phyloP scores from a whole-genome alignment of 2,888 invertebrate genomes.

The Cheilosia vernalis region DNA sequence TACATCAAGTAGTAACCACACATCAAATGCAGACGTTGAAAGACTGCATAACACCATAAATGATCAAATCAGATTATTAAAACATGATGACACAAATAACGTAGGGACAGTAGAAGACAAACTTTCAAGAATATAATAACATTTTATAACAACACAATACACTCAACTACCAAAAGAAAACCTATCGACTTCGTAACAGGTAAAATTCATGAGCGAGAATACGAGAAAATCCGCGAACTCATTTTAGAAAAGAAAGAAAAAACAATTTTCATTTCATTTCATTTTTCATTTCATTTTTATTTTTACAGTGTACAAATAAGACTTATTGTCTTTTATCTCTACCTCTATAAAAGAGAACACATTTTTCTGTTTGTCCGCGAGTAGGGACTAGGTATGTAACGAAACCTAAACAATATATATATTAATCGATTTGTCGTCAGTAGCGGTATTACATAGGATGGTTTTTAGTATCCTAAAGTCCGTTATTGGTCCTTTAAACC shows the following conservation, averaged over 20 bases:
- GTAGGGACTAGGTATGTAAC: no score
- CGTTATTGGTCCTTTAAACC: no score
- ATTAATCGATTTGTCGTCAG: no score
- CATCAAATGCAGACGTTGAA: conserved; percentile 73
- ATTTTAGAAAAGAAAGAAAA: conserved; percentile 65
- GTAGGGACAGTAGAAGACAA: conserved; percentile 71
- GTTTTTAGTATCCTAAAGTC: no score
- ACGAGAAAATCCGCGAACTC: conserved; percentile 46
- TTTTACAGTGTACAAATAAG: no score
- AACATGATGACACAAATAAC: conserved; percentile 67
- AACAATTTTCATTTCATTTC: no score
- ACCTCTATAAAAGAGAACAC: no score
- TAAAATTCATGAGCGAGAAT: conserved; percentile 59
- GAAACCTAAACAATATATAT: no score
- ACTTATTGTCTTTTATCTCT: no score
- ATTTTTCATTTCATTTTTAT: no score
- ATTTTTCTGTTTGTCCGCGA: no score
- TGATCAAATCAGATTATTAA: conserved; percentile 42
- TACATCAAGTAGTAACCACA: conserved; percentile 67
- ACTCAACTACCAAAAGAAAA: conserved; percentile 54
- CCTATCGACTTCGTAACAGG: conserved; percentile 74
- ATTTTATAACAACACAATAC: conserved; percentile 71
- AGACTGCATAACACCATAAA: conserved; percentile 66
- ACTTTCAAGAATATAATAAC: conserved; percentile 65
- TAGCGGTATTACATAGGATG: no score